A percentile compares a stretch with the other conserved stretches of the same genome.
These are phyloP conservation scores for Chlorops oryzae DNA, from an alignment of 1,140 invertebrate species.

Conservation along the genomic window DNA sequence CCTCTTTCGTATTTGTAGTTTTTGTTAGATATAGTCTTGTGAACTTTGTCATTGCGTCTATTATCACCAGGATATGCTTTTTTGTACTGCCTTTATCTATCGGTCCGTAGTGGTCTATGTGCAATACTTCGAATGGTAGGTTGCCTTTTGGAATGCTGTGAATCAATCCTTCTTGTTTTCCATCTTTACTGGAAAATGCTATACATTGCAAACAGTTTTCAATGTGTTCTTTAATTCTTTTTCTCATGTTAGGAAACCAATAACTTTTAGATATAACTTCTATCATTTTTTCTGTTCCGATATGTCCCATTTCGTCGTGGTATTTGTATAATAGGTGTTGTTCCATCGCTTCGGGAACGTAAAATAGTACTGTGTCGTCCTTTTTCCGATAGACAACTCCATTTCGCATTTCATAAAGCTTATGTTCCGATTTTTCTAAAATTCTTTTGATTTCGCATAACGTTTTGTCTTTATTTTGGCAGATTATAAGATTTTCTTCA, in stretches of 20 bases:
- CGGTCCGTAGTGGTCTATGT: slow-evolving; percentile 33
- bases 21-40: slow-evolving; percentile 13
- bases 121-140: slow-evolving; percentile 23
- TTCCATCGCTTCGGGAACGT: slow-evolving; percentile 27
- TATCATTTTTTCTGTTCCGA: slow-evolving; percentile 25
- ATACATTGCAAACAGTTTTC: slow-evolving; percentile 33
- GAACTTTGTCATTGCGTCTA: slow-evolving; percentile 33
- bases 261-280: slow-evolving; percentile 23
- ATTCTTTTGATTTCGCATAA: slow-evolving; percentile 6
- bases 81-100: slow-evolving; percentile 38
- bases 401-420: slow-evolving; percentile 12
- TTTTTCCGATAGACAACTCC: slow-evolving; percentile 12
- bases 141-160: slow-evolving; percentile 27
- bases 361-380: slow-evolving; percentile 21
- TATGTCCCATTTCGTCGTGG: slow-evolving; percentile 29
- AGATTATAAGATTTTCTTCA: slow-evolving; percentile 14
- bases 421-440: slow-evolving; percentile 12
- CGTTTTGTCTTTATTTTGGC: slow-evolving; percentile 10
- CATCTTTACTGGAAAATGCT: slow-evolving; percentile 18
- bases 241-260: slow-evolving; percentile 30
- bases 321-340: slow-evolving; percentile 17
- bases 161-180: slow-evolving; percentile 29
- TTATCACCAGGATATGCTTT: slow-evolving; percentile 48
- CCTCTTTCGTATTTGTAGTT: slow-evolving; percentile 24
- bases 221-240: slow-evolving; percentile 21